These are phyloP conservation scores for Strix uralensis DNA, from an alignment of 2,113 vertebrate genomes.

Conservation along the genomic window DNA sequence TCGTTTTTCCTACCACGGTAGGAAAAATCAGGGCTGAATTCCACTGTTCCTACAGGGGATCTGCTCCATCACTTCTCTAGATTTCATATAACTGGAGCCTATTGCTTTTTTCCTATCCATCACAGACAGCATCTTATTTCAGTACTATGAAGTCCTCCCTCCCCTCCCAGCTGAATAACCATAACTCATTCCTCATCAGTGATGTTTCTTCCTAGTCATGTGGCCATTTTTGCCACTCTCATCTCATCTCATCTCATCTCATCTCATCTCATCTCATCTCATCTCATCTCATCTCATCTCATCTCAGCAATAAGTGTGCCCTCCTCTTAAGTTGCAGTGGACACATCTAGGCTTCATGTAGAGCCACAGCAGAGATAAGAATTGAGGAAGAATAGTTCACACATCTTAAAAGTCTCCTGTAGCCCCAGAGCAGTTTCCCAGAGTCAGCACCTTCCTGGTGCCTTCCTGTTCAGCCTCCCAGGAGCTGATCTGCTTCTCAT, in stretches of 20 bases:
- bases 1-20: background rate
- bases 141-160: background rate
- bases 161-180: background rate
- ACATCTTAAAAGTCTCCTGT: background rate
- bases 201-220: background rate
- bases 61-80: background rate
- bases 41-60: background rate
- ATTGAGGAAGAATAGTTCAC: too few relatives aligned
- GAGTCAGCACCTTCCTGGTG: too few relatives aligned
- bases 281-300: background rate
- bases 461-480: too few relatives aligned
- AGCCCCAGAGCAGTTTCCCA: background rate
- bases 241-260: background rate
- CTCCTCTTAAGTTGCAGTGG: background rate
- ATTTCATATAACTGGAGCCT: background rate
- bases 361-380: too few relatives aligned
- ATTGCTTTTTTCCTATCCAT: background rate
- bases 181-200: rapidly evolving
- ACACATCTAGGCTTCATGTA: background rate
- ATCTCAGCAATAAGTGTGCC: background rate
- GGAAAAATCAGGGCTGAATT: background rate
- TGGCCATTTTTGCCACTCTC: background rate
- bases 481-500: too few relatives aligned
- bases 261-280: background rate
- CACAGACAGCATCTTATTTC: background rate